A percentile compares a stretch with the other conserved stretches of the same genome.
These are phyloP conservation scores for Noctua comes DNA, from an alignment of 2,888 invertebrate genomes.

Conservation along the genomic window DNA sequence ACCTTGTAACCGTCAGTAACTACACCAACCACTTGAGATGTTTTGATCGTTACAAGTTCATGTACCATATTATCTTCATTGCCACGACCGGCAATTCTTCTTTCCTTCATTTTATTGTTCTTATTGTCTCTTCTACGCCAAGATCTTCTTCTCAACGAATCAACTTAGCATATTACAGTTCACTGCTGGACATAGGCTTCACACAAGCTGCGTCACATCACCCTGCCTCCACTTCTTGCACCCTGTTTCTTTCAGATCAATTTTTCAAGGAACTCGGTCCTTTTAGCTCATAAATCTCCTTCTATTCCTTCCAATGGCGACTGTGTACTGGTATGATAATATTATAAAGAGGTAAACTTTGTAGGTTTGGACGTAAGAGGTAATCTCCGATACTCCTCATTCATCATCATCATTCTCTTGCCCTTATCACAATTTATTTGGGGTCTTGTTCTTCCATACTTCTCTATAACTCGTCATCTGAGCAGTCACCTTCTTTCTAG, in stretches of 20 bases:
- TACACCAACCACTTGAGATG: not conserved
- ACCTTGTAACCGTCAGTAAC: not conserved
- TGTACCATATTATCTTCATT: not conserved
- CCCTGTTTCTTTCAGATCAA: not conserved
- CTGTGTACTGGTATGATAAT: not conserved
- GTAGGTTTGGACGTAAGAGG: not conserved
- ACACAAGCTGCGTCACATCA: not conserved
- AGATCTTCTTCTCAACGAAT: not conserved
- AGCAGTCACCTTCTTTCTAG: too few relatives aligned
- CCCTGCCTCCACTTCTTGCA: not conserved
- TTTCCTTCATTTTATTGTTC: not conserved
- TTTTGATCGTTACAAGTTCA: slow-evolving; percentile 4
- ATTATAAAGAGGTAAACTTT: not conserved
- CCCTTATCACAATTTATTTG: too few relatives aligned
- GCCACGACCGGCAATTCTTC: not conserved
- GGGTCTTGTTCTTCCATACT: too few relatives aligned
- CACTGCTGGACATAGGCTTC: not conserved
- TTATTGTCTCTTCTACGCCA: not conserved
- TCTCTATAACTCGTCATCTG: too few relatives aligned
- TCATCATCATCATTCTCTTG: too few relatives aligned
- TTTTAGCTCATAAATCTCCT: not conserved
- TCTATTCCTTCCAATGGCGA: not conserved
- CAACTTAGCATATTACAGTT: not conserved
- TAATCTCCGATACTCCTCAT: not conserved
- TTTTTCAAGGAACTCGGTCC: not conserved